Evolutionary conservation across 2,113 vertebrate species (phyloP), one percentile per base, ranked within the genome.

Genomic region (Gobius niger): DNA sequence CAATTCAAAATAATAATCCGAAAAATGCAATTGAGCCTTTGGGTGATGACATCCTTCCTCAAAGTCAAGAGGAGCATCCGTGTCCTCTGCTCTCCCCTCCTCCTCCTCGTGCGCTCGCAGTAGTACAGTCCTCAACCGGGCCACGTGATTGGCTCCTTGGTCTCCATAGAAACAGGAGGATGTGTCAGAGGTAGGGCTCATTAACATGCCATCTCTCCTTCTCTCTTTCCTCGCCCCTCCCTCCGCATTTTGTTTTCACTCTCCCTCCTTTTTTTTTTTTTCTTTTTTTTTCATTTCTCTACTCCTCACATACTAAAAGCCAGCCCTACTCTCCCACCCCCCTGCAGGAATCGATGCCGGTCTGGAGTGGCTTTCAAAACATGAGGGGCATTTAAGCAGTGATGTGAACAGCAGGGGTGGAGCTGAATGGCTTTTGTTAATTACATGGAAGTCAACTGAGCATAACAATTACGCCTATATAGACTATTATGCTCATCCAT

Each of bases 131-230:
- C 87, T 81, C 75, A 78, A 71, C 71, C 47, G 63, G 70, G 80
- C 80, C 77, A 71, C 76, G 63, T 2, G 74, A 93, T 93, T 93
- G 92, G 92, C 81, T 90, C 84, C 74, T 84, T 85, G 88, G 91
- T 93, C 84, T 91, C 92, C 91, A 92, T 93, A 80, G 92, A 93
- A 93, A 93, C 92, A 91, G 86, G 88, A 92, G 90, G 91, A 91
- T 91, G 91, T 92, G 89, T 91, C 90, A 89, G 88, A 87, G 85
- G 85, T 89, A 91, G 81, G 78, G 86, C 85, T 82, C 83, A 87
- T 89, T 87, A 87, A 81, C 75, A 84, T 87, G 77, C 81, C 73
- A 81, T 57, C 70, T 83, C 75, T 76, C 76, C 60, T 57, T 42
- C 64, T 40, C 51, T 50, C 52, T 56, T 59, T 44, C 62, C 65